Base-by-base conservation (phyloP, 30 jellyfish, hydroid and myxozoan genomes). In the Chrysaora quinquecirrha region DNA sequence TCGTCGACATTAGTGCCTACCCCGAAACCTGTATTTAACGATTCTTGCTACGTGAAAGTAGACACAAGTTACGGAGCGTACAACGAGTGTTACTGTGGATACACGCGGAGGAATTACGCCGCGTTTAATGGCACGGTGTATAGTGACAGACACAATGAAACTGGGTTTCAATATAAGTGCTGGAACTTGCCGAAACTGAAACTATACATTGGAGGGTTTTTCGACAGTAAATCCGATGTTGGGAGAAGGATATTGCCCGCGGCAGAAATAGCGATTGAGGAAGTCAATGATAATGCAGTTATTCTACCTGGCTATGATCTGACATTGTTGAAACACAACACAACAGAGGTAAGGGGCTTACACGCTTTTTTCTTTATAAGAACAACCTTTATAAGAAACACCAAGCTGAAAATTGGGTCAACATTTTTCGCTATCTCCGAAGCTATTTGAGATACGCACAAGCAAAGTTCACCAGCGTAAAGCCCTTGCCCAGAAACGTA, bases 251-350 rank as follows among this genome's bases (percentile, higher is more conserved):
- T 54, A n/a, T 31, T 86, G 52, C 73, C 49, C 24, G 96, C 96
- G 16, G 96, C 96, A 12, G 76, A 76, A 22, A 30, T 86, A 22
- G 96, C 96, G 7, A 64, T 86, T 46, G 87, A 76, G 12, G 96
- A 86, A 21, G 54, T 86, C 58, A 86, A 86, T 50, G 69, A 86
- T 27, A 48, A 69, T 24, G 71, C 60, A 30, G 31, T 50, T 3
- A 30, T 72, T 18, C 75, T 86, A 23, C 87, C 85, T 1, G 81
- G 63, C 27, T 76, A 86, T 28, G 82, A 86, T 7, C 24, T 86
- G 21, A 75, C 35, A 25, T 64, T 86, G n/a, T 46, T 86, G 71
- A 34, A 46, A 32, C 64, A 86, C 9, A 74, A 54, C 29, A 48
- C 96, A 21, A 74, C 90, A 16, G 10, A 64, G 62, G 96, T 85